Evolutionary conservation across 1,140 invertebrate genomes (phyloP), one percentile per base, ranked within the genome.

Genomic region (Matsumurasca onukii): DNA sequence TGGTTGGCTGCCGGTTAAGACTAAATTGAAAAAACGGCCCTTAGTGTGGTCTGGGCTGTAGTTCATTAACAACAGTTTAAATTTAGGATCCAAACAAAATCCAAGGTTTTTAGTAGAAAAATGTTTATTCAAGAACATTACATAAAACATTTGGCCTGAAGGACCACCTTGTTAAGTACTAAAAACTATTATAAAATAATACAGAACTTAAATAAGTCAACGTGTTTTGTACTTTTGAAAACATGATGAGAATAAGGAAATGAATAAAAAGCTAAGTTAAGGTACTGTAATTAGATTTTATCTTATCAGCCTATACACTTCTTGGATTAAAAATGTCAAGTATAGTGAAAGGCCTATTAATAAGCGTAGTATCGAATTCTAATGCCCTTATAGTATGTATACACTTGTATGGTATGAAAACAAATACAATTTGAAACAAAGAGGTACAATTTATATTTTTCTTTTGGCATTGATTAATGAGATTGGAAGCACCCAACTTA

Each of bases 151-250:
- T 59, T 59, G 55, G 24, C 25, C 30, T 59, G 30, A 27, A 27
- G 30, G 30, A 59, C 55, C 25, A 27, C 22, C 9, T 27, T n/a
- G 9, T 59, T 59, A 59, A 59, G 55, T 59, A 59, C 55, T 59
- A 59, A 39, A 27, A 59, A 13, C 30, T 59, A 59, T 59, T 27
- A 27, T 27, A 59, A 59, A 59, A 59, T 59, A 59, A 59, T 59
- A 59, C 55, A 59, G 13, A 27, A 59, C 55, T 59, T 59, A 59
- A 27, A 52, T 52, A 52, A 5, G 24, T 13, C 15, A 12, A 59
- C 5, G 17, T 39, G 55, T 24, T 59, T 59, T 59, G 55, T 59
- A 59, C 55, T 29, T 59, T 59, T 59, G 55, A 59, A 59, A 59
- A 59, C 55, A 59, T 59, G 55, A 27, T 59, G 34, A 39, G 34